Base-by-base conservation (phyloP, 2,888 invertebrate genomes). In the Tiphia femorata region DNA sequence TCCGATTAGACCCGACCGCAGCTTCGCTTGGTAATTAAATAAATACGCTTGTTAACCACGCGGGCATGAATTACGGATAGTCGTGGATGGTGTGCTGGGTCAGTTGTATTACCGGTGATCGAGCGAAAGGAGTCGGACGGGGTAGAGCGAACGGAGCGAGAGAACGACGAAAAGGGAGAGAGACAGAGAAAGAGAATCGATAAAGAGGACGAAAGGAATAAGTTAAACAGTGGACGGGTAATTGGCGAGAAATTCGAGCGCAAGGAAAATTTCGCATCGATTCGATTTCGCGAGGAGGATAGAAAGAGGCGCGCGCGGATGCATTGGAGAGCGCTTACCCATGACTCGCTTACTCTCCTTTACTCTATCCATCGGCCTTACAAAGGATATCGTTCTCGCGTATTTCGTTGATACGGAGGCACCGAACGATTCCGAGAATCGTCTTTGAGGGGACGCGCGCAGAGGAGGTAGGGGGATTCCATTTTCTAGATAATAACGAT, bases 401-500 rank as follows among this genome's bases (percentile, higher is more conserved):
- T 33, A 33, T 33, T 33, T 33, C 4, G 33, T 33, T 14, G 33
- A 33, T 33, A 14, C 14, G n/a, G n/a, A n/a, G n/a, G n/a, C 12
- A 8, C 33, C 33, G 33, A 14, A 2, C 29, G 43, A 14, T 21
- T 27, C 29, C 21, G 27, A 12, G 43, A 37, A 46, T 46, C 33
- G 47, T 58, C 49, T 64, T 62, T 51, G 58, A 58, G 46, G 12
- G 33, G 20, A 25, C 20, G 44, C 14, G 51, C 8, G 14, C 17
- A 0, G 35, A 25, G n/a, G 23, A 4, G 16, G 43, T n/a, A 25
- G 37, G 29, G 29, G 52, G 29, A 52, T 63, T 69, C 49, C 57
- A 62, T 66, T 67, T 64, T 67, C 55, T 53, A 51, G 56, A 58
- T 59, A 69, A 62, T 61, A 64, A 69, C 64, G 64, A 67, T 70